Conservation (phyloP, 2,113 vertebrate species). For the Danio rerio region GRCz12tu NC_133179.1:19172001-19172500, state of each 20-base stretch:
- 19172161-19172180: not conserved
- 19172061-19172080: slow-evolving; percentile 19
- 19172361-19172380: slow-evolving; percentile 39
- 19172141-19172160: not conserved
- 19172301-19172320: not conserved
- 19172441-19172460: slow-evolving; percentile 59
- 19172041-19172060: slow-evolving; percentile 27
- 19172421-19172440: slow-evolving; percentile 67
- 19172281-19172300: not conserved
- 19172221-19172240: not conserved
- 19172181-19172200: not conserved
- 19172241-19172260: not conserved
- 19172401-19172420: slow-evolving; percentile 62
- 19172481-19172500: slow-evolving; percentile 39
- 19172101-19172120: slow-evolving; percentile 13
- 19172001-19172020: slow-evolving; percentile 42
- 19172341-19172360: too few species aligned
- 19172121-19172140: slow-evolving; percentile 23
- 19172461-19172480: slow-evolving; percentile 54
- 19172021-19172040: slow-evolving; percentile 35
- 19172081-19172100: slow-evolving; percentile 13
- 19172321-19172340: slow-evolving; percentile 33
- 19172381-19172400: slow-evolving; percentile 42
- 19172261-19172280: not conserved
- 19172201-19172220: not conserved